These are phyloP conservation scores for Diploscapter pachys DNA, from an alignment of 1,140 invertebrate genomes.

Conservation along the genomic window DNA sequence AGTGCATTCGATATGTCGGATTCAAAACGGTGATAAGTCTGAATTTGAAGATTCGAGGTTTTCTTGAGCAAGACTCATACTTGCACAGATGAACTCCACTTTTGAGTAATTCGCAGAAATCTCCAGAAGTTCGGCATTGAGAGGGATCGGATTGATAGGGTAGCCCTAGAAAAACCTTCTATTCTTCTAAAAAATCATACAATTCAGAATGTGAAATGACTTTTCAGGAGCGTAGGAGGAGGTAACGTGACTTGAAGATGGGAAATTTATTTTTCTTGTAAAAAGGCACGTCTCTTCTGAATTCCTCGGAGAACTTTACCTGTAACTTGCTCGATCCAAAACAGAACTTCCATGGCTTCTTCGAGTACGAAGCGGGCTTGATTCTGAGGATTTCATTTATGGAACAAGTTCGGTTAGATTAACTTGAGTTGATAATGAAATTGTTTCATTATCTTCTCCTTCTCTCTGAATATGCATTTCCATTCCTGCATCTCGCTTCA, in stretches of 20 bases:
- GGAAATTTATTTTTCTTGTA: too few species aligned
- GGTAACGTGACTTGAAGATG: too few species aligned
- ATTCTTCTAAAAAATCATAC: too few species aligned
- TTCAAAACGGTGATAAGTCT: conserved; percentile 42
- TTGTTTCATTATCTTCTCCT: neutral
- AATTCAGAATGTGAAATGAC: too few species aligned
- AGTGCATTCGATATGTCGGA: conserved; percentile 37
- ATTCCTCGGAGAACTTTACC: conserved; percentile 56
- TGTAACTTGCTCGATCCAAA: conserved; percentile 63
- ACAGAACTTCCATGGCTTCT: conserved; percentile 62
- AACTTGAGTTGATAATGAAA: neutral
- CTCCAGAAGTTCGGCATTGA: conserved; percentile 59
- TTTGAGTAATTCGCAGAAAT: conserved; percentile 64
- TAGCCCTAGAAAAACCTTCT: too few species aligned
- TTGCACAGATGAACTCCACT: conserved; percentile 64
- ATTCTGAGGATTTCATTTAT: conserved; percentile 57
- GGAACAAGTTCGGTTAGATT: neutral
- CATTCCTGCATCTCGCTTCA: neutral
- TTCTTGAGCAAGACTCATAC: conserved; percentile 58
- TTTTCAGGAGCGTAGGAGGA: too few species aligned
- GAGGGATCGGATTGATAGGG: conserved; percentile 38
- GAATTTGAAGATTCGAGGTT: conserved; percentile 30
- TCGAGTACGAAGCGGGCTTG: conserved; percentile 65
- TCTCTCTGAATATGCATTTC: neutral
- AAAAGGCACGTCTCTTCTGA: too few species aligned